Conservation (phyloP, 2,797 vertebrate species). For the Melanogrammus aeglefinus region DNA sequence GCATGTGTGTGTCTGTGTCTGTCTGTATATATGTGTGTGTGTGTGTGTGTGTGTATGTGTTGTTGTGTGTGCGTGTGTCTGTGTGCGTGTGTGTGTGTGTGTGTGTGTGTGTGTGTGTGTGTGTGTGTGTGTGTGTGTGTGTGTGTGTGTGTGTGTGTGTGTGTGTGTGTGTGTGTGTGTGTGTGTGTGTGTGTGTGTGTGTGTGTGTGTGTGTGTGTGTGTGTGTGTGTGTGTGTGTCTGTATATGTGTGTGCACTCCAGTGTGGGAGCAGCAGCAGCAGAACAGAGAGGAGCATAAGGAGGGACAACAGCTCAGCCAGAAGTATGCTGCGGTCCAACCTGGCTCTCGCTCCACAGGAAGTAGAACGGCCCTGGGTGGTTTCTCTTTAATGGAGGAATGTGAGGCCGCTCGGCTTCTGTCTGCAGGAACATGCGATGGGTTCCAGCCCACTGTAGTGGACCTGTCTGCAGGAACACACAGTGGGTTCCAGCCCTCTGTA, state of each 20-base stretch:
- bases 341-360: slow-evolving; percentile 77
- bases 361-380: slow-evolving; percentile 70
- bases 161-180: neutral
- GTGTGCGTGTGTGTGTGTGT: too few species aligned
- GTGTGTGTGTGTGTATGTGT: neutral
- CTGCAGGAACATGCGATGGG: slow-evolving; percentile 30
- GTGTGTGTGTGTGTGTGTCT: neutral
- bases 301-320: slow-evolving; percentile 75
- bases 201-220: too few species aligned
- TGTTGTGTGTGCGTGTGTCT: too few species aligned
- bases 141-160: neutral
- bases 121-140: too few species aligned
- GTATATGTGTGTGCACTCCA: slow-evolving; percentile 30
- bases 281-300: slow-evolving; percentile 50
- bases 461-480: neutral
- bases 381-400: slow-evolving; percentile 75
- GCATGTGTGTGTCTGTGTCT: slow-evolving; percentile 60
- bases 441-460: neutral
- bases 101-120: too few species aligned
- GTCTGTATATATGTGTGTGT: slow-evolving; percentile 47
- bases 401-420: slow-evolving; percentile 62
- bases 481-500: too few species aligned
- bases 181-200: neutral
- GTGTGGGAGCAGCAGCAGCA: slow-evolving; percentile 38
- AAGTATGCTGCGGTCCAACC: slow-evolving; percentile 78